phyloP scores from a whole-genome alignment of 1,140 invertebrate species.

The Halyomorpha halys region DNA sequence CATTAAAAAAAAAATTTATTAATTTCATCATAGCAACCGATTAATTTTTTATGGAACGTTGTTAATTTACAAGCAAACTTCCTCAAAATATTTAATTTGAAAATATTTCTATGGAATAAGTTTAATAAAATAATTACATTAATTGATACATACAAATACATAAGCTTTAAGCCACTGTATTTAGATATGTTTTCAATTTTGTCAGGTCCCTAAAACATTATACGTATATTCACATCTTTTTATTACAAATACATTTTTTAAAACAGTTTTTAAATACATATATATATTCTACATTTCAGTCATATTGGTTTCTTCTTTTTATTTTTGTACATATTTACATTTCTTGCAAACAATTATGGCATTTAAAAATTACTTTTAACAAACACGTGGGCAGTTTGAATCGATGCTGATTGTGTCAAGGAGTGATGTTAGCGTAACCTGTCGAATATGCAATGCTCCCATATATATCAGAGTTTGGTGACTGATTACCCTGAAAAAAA shows the following conservation, averaged over 20 bases:
- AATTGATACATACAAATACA: slow-evolving; percentile 14
- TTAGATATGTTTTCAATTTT: slow-evolving; percentile 4
- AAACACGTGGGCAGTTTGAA: slow-evolving; percentile 3
- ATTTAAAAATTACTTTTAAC: slow-evolving; percentile 10
- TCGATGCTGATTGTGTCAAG: slow-evolving; percentile 24
- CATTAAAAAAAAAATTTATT: no score
- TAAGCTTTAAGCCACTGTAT: slow-evolving; percentile 15
- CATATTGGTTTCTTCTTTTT: not conserved
- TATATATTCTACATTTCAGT: not conserved
- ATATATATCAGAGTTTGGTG: slow-evolving; percentile 41
- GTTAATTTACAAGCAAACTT: slow-evolving; percentile 13
- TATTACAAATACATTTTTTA: not conserved
- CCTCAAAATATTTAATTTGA: not conserved
- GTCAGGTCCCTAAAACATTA: slow-evolving; percentile 14
- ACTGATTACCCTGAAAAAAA: slow-evolving; percentile 38
- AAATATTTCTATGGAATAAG: not conserved
- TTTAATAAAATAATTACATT: slow-evolving; percentile 8
- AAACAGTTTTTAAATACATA: not conserved
- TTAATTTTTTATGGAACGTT: slow-evolving; percentile 9
- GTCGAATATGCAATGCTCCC: slow-evolving; percentile 43
- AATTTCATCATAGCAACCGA: not conserved
- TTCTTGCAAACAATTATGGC: slow-evolving; percentile 11
- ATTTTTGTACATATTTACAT: slow-evolving; percentile 12
- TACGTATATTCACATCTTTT: slow-evolving; percentile 5
- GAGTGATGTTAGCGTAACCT: slow-evolving; percentile 37